A percentile compares a stretch with the other conserved stretches of the same genome.
phyloP scores from a whole-genome alignment of 1,140 invertebrate species.

The Brachionus manjavacas region DNA sequence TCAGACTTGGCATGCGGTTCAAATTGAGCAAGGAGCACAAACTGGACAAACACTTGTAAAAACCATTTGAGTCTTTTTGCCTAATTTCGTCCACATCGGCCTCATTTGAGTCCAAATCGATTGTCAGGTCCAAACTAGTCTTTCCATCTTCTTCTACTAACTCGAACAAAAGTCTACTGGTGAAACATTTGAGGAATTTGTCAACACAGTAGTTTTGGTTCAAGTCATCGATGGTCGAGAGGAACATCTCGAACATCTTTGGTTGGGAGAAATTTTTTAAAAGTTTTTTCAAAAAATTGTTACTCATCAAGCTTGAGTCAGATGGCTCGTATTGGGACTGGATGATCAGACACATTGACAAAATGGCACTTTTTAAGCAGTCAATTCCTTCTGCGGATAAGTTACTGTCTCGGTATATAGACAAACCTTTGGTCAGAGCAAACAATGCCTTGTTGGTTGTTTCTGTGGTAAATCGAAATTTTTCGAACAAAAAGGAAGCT shows the following conservation, averaged over 20 bases:
- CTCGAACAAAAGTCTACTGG: not conserved
- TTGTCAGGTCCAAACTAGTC: not conserved
- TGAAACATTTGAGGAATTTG: slow-evolving; percentile 15
- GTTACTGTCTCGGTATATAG: not conserved
- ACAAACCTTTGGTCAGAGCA: not conserved
- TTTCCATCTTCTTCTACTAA: not conserved
- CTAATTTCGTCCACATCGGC: not conserved
- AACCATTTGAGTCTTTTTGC: not conserved
- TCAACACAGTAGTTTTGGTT: not conserved
- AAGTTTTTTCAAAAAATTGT: slow-evolving; percentile 27
- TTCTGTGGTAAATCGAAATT: slow-evolving; percentile 11
- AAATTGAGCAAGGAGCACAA: not conserved
- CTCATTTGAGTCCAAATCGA: slow-evolving; percentile 8
- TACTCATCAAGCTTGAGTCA: not conserved
- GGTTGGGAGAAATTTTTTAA: not conserved
- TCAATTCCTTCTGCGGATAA: not conserved
- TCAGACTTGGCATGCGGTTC: not conserved
- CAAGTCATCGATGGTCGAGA: not conserved
- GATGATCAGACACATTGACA: not conserved
- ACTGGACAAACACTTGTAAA: not conserved
- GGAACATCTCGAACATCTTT: not conserved
- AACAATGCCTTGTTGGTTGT: not conserved
- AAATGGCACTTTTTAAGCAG: slow-evolving; percentile 15
- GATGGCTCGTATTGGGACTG: not conserved
- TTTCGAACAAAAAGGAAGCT: slow-evolving; percentile 22